Evolutionary conservation across 1,140 invertebrate genomes (phyloP).

Genomic region (Phthorimaea operculella): DNA sequence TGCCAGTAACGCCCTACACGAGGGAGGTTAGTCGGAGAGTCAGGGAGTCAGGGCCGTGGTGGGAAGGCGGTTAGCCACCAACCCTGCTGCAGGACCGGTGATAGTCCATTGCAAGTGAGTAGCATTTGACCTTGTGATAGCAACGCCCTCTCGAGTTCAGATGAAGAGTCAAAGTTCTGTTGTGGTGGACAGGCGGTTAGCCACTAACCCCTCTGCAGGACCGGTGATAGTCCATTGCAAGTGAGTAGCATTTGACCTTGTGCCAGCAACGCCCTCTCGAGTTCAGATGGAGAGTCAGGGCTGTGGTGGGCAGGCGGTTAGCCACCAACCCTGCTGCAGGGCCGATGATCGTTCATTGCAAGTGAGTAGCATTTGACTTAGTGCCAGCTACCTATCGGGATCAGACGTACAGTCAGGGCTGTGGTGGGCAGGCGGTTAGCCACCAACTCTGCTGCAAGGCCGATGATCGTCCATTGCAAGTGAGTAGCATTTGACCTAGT

Average conservation of each 20-base stretch:
- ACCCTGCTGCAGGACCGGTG: conserved; percentile 83
- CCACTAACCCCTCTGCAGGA: conserved; percentile 76
- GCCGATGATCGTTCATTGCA: conserved; percentile 96
- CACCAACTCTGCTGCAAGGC: conserved; percentile 85
- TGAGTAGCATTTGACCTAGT: conserved; percentile 70
- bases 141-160: no score
- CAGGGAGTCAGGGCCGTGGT: conserved; percentile 86
- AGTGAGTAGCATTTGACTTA: no score
- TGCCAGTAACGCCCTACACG: conserved; percentile 86
- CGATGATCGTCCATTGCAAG: conserved; percentile 97
- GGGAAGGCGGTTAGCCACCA: conserved; percentile 77
- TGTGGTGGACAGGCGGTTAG: conserved; percentile 81
- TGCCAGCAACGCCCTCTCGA: conserved; percentile 92
- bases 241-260: no score
- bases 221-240: conserved; percentile 95
- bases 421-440: conserved; percentile 82
- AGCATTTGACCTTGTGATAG: not conserved
- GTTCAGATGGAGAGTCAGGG: conserved; percentile 88
- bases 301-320: conserved; percentile 82
- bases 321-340: conserved; percentile 78
- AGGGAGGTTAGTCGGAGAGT: conserved; percentile 92
- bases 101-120: conserved; percentile 96
- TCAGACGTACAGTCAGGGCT: conserved; percentile 86
- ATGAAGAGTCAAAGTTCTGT: conserved; percentile 86
- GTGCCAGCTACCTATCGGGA: conserved; percentile 91